Base-by-base conservation (phyloP, 2,888 invertebrate genomes). In the Aphodius sticticus region DNA sequence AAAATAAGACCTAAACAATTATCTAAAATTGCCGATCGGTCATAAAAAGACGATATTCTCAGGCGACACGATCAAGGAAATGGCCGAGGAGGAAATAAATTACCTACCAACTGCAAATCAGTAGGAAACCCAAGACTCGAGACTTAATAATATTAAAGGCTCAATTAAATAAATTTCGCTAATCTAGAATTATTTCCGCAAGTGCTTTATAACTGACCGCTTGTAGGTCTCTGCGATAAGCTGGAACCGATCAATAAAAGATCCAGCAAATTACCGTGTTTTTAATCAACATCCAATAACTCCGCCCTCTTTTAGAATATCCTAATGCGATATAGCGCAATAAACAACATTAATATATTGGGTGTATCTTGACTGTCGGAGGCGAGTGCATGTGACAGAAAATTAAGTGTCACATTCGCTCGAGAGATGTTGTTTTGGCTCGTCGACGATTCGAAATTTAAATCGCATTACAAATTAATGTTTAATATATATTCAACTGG, bases 401-500 rank as follows among this genome's bases (percentile, higher is more conserved):
- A 53, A 53, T 53, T 53, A 53, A 53, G 53, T 53, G 53, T 53
- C 53, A 53, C 12, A 53, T 53, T 53, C 53, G 53, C 7, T 5
- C 3, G 53, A 12, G 7, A 53, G 53, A 53, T 53, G 53, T 53
- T 53, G 53, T 53, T 53, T 53, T 53, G 53, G 53, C 53, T 53
- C 53, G 53, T 53, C 53, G 53, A 53, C 53, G 53, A 53, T 53
- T 53, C 53, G 1, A 53, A 53, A 53, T 53, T 12, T 74, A 37
- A 74, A 26, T 72, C 69, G 35, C 72, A 72, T 72, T 78, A 53
- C 69, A 78, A 26, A 78, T 78, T 78, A 72, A 36, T 78, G 26
- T 69, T 78, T 78, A 72, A 78, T 78, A 53, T 37, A 72, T 72
- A 78, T 72, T 72, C 72, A 74, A 35, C 69, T 72, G 35, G 35